Evolutionary conservation across 2,113 vertebrate genomes (phyloP).

Genomic region (Tilapia sparmanii): DNA sequence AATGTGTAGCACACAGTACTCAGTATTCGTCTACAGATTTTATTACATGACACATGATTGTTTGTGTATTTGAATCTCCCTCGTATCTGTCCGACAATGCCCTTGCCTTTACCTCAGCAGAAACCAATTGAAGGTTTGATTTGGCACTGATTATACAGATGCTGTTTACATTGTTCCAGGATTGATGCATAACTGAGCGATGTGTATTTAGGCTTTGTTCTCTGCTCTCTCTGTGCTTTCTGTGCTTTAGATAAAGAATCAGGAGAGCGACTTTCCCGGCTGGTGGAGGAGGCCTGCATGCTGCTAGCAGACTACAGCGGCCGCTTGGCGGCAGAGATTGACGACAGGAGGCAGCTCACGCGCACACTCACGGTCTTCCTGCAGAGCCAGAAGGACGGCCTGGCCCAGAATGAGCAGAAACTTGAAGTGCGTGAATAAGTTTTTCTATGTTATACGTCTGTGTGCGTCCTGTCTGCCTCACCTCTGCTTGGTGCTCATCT

Average conservation of each 20-base stretch:
- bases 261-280: constrained; percentile 66
- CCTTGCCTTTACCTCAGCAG: not conserved
- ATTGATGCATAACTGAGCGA: not conserved
- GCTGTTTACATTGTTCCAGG: not conserved
- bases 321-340: constrained; percentile 95
- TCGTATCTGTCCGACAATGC: not conserved
- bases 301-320: constrained; percentile 97
- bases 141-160: not conserved
- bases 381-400: constrained; percentile 92
- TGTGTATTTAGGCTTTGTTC: constrained; percentile 76
- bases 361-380: constrained; percentile 90
- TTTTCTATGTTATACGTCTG: not conserved
- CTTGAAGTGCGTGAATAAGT: constrained; percentile 92
- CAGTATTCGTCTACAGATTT: not conserved
- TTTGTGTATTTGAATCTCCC: not conserved
- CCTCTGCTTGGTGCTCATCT: not conserved
- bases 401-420: constrained; percentile 96
- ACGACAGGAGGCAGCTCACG: constrained; percentile 94
- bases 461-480: not conserved
- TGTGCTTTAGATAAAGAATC: constrained; percentile 69
- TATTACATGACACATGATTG: not conserved
- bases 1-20: not conserved
- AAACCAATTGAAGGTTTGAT: not conserved
- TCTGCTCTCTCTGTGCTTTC: constrained; percentile 68
- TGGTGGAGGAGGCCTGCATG: constrained; percentile 95